Percentiles rank a stretch among this genome's conserved stretches.
These are phyloP conservation scores for Andrena cerasifolii DNA, from an alignment of 1,140 invertebrate species.

Conservation along the genomic window DNA sequence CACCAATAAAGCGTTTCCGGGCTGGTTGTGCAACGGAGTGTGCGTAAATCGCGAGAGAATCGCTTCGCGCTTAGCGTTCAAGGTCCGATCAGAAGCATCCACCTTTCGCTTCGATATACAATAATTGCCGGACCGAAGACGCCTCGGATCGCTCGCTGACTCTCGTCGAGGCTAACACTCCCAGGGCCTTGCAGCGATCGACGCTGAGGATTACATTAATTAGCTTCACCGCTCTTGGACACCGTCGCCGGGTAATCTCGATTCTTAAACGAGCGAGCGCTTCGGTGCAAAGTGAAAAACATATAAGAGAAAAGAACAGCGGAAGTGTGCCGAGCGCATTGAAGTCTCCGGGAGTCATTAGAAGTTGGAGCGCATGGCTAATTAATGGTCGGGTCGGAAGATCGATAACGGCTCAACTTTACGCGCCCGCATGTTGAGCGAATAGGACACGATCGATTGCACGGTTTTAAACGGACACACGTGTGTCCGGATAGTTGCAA, in stretches of 20 bases:
- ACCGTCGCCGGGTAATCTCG: background rate
- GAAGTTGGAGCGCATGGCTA: background rate
- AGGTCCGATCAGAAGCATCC: slow-evolving; percentile 59
- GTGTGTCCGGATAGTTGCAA: background rate
- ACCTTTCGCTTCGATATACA: slow-evolving; percentile 55
- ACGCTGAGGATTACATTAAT: slow-evolving; percentile 12
- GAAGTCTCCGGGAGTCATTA: background rate
- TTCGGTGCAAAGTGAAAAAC: too few species aligned
- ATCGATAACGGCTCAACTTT: background rate
- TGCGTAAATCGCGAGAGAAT: slow-evolving; percentile 59
- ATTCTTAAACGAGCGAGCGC: too few species aligned
- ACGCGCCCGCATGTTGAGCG: background rate
- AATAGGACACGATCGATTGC: background rate
- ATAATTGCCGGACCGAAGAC: slow-evolving; percentile 45
- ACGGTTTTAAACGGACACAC: background rate
- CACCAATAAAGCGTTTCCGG: slow-evolving; percentile 65
- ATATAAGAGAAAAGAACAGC: too few species aligned
- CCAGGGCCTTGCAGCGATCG: background rate
- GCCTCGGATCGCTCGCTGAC: slow-evolving; percentile 10
- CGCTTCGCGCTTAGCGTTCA: slow-evolving; percentile 46
- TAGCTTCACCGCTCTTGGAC: background rate
- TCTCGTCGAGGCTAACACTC: background rate
- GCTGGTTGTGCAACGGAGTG: slow-evolving; percentile 57
- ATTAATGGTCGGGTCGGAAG: background rate
- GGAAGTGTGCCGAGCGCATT: background rate